A percentile compares a stretch with the other conserved stretches of the same genome.
These are phyloP conservation scores for Brachionus paranguensis DNA, from an alignment of 1,140 invertebrate genomes.

Conservation along the genomic window DNA sequence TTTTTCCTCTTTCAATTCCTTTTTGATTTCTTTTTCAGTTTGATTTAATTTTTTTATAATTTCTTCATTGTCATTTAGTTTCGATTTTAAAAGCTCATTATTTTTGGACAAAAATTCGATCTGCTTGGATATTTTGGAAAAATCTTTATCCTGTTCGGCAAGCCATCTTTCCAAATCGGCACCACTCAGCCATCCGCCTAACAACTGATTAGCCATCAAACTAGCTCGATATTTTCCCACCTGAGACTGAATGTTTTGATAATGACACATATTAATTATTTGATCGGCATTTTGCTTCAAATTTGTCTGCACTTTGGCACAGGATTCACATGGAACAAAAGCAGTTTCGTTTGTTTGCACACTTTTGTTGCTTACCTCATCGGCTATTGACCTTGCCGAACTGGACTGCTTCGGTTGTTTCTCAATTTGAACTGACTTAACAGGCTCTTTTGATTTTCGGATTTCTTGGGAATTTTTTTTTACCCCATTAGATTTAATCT, in stretches of 20 bases:
- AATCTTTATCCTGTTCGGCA: constrained; percentile 23
- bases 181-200: background rate
- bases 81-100: background rate
- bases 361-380: constrained; percentile 9
- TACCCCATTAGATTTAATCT: background rate
- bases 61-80: constrained; percentile 21
- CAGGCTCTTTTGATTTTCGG: background rate
- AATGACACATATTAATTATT: constrained; percentile 36
- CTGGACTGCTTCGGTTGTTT: background rate
- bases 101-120: constrained; percentile 30
- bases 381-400: background rate
- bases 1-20: constrained; percentile 19
- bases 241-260: background rate
- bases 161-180: constrained; percentile 20
- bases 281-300: constrained; percentile 24
- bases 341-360: constrained; percentile 37
- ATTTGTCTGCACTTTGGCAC: constrained; percentile 34
- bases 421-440: background rate
- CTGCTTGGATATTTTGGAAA: constrained; percentile 3
- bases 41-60: background rate
- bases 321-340: constrained; percentile 35
- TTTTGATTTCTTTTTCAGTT: background rate
- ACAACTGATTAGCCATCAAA: constrained; percentile 38
- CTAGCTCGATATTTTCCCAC: background rate
- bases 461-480: background rate